Evolutionary conservation across 1,140 invertebrate genomes (phyloP), one percentile per base, ranked within the genome.

Genomic region (Drosophila busckii): DNA sequence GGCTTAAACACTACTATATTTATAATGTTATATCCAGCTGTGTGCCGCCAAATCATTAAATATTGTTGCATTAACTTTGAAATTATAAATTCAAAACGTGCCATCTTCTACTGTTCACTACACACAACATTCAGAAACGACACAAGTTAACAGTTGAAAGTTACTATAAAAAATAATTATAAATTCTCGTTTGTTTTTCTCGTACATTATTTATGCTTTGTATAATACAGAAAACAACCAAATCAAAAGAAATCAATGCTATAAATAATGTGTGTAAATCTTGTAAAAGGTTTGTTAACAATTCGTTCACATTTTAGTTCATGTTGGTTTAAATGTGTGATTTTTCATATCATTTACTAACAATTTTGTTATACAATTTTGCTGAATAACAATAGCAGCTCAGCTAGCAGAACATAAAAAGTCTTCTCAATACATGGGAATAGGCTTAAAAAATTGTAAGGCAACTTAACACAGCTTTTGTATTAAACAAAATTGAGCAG

Each of bases 1-100:
- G 41, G 56, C 75, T 80, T 80, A 78, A 50, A 28, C 20, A 64
- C 65, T 78, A 80, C 59, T 78, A 70, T 40, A 50, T 50, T 78
- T 31, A 38, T 66, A 45, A 52, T 56, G 17, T 56, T 31, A 42
- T 63, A 25, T 63, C n/a, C n/a, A n/a, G n/a, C n/a, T n/a, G n/a
- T 55, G 42, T 37, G 41, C 42, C 54, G 19, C 41, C 53, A 60
- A 60, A 25, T 25, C 10, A 20, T 59, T 37, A 28, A 45, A 26
- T n/a, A n/a, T n/a, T n/a, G n/a, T n/a, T n/a, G 54, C 54, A 10
- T 16, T 28, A 34, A 38, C 41, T 52, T 42, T 31, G 16, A 42
- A 32, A 46, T 31, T 20, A 50, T 63, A 19, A 25, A 32, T 38
- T 28, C 25, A 46, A 59, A n/a, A n/a, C n/a, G n/a, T 42, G 50